Base-by-base conservation (phyloP, 2,797 vertebrate species). In the Phrynocephalus guinanensis region DNA sequence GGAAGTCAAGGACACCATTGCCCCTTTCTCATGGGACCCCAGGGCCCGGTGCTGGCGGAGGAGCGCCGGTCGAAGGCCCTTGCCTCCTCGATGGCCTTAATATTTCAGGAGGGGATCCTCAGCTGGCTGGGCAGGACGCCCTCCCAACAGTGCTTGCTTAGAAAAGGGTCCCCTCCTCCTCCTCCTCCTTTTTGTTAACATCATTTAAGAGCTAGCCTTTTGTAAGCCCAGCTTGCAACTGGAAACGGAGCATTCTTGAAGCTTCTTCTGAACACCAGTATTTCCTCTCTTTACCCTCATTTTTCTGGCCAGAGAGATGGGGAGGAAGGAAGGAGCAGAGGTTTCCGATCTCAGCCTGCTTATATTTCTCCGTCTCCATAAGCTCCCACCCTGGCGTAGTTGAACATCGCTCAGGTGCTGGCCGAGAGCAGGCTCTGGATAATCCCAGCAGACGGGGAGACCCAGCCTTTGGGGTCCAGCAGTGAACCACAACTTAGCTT, bases 71-170 rank as follows among this genome's bases (percentile, higher is more conserved):
- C 9, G 3, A 60, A 73, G 63, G 52, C 48, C 28, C 24, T 68
- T 24, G 1, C 70, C 70, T 83, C 63, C 70, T 83, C 63, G 56
- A 68, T 11, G 24, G 86, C 86, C 79, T 87, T 83, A 83, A 83
- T 73, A 33, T 20, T 52, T 24, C 48, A 52, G 63, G 72, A 38
- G 24, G 6, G 48, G 68, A 48, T 24, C 48, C 30, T 44, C 28
- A 1, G 1, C 44, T 6, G 38, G 1, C 44, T 6, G 38, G 71
- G 60, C 60, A 66, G 60, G 71, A 24, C 10, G 4, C 3, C 9
- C 15, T 7, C 30, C 15, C 28, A 18, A 2, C 48, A 6, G 6
- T 6, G 7, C 16, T 44, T 33, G 44, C 5, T 44, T 18, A 11
- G 22, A 38, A 38, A 28, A 18, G 84, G 15, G 28, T n/a, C 48